Percentiles rank a stretch among this genome's conserved stretches.
These are phyloP conservation scores for Syndactyla subalaris DNA, from an alignment of 2,797 vertebrate species.

Conservation along the genomic window DNA sequence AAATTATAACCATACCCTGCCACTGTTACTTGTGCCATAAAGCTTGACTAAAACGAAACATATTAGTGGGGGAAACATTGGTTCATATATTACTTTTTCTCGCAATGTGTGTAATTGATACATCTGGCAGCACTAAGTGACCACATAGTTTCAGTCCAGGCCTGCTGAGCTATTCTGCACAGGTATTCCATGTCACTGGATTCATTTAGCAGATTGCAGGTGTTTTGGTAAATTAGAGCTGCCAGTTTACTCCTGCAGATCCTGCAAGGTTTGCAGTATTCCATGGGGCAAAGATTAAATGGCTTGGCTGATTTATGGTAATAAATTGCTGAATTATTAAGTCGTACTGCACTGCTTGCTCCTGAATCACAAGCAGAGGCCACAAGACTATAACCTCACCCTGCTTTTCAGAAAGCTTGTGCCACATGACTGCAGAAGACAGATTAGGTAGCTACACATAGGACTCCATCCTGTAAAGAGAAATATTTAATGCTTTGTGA, in stretches of 20 bases:
- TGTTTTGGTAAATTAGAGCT: neutral
- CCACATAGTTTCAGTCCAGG: neutral
- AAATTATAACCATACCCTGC: neutral
- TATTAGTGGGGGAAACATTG: neutral
- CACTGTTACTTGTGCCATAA: neutral
- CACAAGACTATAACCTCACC: neutral
- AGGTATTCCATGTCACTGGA: neutral
- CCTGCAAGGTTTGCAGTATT: neutral
- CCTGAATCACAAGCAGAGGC: neutral
- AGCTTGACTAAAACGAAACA: neutral
- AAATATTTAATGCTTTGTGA: neutral
- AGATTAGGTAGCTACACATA: accelerated
- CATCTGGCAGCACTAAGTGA: neutral
- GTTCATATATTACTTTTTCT: neutral
- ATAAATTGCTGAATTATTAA: neutral
- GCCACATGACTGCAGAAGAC: neutral
- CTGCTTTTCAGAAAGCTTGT: neutral
- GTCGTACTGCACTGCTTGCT: neutral
- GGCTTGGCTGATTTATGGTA: neutral
- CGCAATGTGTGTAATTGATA: neutral
- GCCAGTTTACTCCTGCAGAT: neutral
- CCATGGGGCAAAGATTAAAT: neutral
- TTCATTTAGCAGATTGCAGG: neutral
- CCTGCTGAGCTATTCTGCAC: neutral
- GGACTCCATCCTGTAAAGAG: neutral